Evolutionary conservation across 30 jellyfish, hydroid and myxozoan species (phyloP).

Genomic region (Turritopsis dohrnii): DNA sequence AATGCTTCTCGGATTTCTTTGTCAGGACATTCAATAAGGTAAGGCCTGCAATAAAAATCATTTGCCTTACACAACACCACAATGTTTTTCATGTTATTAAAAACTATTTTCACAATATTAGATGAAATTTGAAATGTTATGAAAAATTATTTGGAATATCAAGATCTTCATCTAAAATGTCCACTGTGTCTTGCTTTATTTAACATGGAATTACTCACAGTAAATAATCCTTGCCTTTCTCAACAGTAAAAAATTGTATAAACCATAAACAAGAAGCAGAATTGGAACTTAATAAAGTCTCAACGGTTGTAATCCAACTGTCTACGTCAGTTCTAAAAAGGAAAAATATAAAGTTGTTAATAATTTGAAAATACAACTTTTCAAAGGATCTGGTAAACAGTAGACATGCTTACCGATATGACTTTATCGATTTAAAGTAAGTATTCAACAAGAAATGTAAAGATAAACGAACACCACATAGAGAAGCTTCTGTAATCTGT

Average conservation of each 20-base stretch:
- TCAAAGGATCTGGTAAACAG: neutral
- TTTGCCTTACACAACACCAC: too few species aligned
- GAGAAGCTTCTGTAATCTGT: constrained; percentile 14
- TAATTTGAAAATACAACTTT: constrained; percentile 10
- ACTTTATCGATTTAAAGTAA: constrained; percentile 75
- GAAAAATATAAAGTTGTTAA: neutral
- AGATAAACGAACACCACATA: constrained; percentile 59
- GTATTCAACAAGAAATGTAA: constrained; percentile 84
- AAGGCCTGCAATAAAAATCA: constrained; percentile 52
- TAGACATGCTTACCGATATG: constrained; percentile 51
- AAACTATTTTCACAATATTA: too few species aligned
- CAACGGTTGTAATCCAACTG: constrained; percentile 52
- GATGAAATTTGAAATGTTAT: too few species aligned
- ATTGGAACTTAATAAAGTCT: constrained; percentile 41
- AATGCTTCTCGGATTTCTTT: constrained; percentile 22
- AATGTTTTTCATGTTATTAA: too few species aligned
- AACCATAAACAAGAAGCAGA: constrained; percentile 71
- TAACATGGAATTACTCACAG: constrained; percentile 33
- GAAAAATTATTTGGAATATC: too few species aligned
- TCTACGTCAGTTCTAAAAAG: constrained; percentile 50
- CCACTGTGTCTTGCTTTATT: too few species aligned
- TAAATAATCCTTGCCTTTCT: constrained; percentile 64
- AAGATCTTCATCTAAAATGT: too few species aligned
- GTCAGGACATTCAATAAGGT: constrained; percentile 55
- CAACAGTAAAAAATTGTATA: constrained; percentile 53